Conservation (phyloP, 1,140 invertebrate genomes). For the Neodiprion fabricii region DNA sequence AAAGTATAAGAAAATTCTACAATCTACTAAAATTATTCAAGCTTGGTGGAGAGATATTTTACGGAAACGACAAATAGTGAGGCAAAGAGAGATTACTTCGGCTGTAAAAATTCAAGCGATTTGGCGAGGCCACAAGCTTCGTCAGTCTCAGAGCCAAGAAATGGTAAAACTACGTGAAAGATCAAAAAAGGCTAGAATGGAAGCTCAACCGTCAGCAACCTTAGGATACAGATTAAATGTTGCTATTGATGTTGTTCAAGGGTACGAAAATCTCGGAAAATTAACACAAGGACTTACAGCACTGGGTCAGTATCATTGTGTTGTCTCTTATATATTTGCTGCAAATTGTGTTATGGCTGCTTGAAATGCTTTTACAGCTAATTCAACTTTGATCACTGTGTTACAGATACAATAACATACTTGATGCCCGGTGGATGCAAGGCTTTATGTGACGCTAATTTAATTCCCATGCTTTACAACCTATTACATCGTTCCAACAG, state of each 20-base stretch:
- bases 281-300: slow-evolving; percentile 41
- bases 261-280: slow-evolving; percentile 38
- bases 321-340: not conserved
- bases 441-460: slow-evolving; percentile 39
- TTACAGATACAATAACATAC: slow-evolving; percentile 48
- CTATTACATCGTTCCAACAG: slow-evolving; percentile 46
- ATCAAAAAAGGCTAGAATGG: slow-evolving; percentile 56
- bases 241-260: slow-evolving; percentile 37
- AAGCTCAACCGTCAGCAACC: slow-evolving; percentile 40
- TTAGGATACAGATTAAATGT: slow-evolving; percentile 35
- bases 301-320: slow-evolving; percentile 36
- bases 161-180: slow-evolving; percentile 58
- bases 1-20: slow-evolving; percentile 1
- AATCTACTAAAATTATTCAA: slow-evolving; percentile 27
- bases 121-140: slow-evolving; percentile 68
- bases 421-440: slow-evolving; percentile 44
- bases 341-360: too few species aligned
- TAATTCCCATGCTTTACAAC: slow-evolving; percentile 46
- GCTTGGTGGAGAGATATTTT: slow-evolving; percentile 49
- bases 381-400: not conserved
- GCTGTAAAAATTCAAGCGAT: slow-evolving; percentile 70
- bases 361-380: too few species aligned
- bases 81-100: slow-evolving; percentile 49
- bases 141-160: slow-evolving; percentile 49
- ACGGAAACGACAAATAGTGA: slow-evolving; percentile 54